Percentiles rank a stretch among this genome's conserved stretches.
Evolutionary conservation across 2,888 invertebrate genomes (phyloP).

Genomic region (Ornithoptera alexandrae): DNA sequence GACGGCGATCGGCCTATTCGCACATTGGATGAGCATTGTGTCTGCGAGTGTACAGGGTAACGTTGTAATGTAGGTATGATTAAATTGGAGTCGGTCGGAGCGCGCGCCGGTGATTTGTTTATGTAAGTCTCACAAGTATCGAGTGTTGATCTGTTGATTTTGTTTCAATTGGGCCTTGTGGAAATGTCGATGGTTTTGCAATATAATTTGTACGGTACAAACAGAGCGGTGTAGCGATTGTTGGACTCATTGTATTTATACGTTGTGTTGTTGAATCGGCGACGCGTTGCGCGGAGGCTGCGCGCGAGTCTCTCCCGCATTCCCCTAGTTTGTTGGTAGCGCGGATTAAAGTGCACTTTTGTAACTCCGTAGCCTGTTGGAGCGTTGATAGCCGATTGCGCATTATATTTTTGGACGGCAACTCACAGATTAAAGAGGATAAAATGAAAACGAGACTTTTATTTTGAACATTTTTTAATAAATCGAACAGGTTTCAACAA

Average conservation of each 20-base stretch:
- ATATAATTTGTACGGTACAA: background rate
- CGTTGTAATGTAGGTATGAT: constrained; percentile 46
- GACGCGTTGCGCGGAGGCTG: background rate
- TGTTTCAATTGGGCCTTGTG: background rate
- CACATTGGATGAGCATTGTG: constrained; percentile 36
- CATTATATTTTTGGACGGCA: constrained; percentile 76
- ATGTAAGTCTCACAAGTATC: constrained; percentile 3
- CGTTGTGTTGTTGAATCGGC: constrained; percentile 21
- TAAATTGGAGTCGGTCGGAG: constrained; percentile 41
- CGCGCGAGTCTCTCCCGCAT: constrained; percentile 29
- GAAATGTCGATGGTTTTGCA: too few relatives aligned
- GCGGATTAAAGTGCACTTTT: constrained; percentile 61
- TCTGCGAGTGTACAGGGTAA: constrained; percentile 69
- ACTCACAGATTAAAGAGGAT: constrained; percentile 70
- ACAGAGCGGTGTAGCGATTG: constrained; percentile 16
- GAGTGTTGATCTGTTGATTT: background rate
- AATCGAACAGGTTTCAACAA: constrained; percentile 15
- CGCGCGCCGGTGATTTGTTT: constrained; percentile 33
- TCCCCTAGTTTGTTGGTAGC: constrained; percentile 48
- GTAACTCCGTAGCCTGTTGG: constrained; percentile 61
- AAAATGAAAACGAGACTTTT: constrained; percentile 39
- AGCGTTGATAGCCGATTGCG: constrained; percentile 62
- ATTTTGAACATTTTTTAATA: constrained; percentile 37
- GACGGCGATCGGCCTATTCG: constrained; percentile 38
- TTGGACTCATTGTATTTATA: constrained; percentile 1